phyloP scores from a whole-genome alignment of 2,797 vertebrate species.

The Netta rufina region DNA sequence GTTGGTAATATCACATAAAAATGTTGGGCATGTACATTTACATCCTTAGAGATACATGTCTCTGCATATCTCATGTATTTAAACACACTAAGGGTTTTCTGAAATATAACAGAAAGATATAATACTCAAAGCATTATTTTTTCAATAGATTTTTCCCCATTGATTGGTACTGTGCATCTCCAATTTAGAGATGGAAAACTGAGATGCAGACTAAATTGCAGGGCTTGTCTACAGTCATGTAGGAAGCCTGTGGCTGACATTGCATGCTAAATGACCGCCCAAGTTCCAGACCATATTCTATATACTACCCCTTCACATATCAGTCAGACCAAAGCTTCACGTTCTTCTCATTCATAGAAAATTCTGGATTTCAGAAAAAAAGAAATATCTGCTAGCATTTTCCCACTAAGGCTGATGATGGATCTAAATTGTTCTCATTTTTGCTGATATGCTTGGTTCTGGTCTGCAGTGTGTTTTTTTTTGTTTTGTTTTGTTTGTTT shows the following conservation, averaged over 20 bases:
- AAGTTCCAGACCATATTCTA: background rate
- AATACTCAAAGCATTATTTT: background rate
- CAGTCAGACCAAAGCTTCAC: background rate
- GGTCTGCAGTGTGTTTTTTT: background rate
- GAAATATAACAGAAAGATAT: background rate
- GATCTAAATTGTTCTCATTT: background rate
- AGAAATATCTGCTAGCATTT: accelerated
- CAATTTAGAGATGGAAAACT: background rate
- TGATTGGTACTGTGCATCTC: background rate
- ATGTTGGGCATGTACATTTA: background rate
- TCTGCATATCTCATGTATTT: background rate
- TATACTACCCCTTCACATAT: background rate
- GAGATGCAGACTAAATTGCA: background rate
- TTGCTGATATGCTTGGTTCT: background rate
- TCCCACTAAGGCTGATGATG: background rate
- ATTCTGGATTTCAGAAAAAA: background rate
- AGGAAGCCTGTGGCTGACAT: background rate
- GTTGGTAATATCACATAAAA: background rate
- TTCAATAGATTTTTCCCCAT: background rate
- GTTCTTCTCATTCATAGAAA: background rate
- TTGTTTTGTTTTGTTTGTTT: background rate
- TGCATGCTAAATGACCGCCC: background rate
- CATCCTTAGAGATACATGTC: background rate
- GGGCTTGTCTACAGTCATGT: background rate
- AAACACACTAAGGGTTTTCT: background rate